A percentile compares a stretch with the other conserved stretches of the same genome.
phyloP scores from a whole-genome alignment of 2,113 vertebrate species.

The Dasyornis broadbenti region DNA sequence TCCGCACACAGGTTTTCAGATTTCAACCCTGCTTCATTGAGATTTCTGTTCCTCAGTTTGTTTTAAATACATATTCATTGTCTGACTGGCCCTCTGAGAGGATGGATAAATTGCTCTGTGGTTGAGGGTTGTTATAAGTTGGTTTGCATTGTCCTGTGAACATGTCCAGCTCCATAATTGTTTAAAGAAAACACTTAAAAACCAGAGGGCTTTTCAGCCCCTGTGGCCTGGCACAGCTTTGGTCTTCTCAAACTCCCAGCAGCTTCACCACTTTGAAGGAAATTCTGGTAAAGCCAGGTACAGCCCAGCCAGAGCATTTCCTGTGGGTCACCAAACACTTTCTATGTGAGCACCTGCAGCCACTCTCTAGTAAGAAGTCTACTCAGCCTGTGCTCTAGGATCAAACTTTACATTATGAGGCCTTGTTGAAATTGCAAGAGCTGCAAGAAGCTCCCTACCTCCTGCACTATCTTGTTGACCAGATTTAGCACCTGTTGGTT shows the following conservation, averaged over 20 bases:
- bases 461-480: not conserved
- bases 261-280: not conserved
- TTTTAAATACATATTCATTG: not conserved
- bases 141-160: not conserved
- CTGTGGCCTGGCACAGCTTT: not conserved
- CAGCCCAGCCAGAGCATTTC: not conserved
- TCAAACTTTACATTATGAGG: not conserved
- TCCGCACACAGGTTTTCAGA: not conserved
- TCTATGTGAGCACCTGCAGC: accelerated
- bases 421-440: not conserved
- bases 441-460: not conserved
- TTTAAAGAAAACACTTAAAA: not conserved
- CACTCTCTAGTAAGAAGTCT: not conserved
- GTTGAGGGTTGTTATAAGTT: not conserved
- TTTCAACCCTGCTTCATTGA: not conserved
- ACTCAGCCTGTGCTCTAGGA: accelerated
- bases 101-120: not conserved
- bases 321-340: not conserved
- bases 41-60: not conserved
- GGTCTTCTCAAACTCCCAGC: not conserved
- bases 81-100: not conserved
- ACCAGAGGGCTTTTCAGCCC: not conserved
- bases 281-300: not conserved
- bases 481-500: not conserved
- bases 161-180: not conserved